Evolutionary conservation across 2,797 vertebrate species (phyloP), one percentile per base, ranked within the genome.

Genomic region (Tachyglossus aculeatus): DNA sequence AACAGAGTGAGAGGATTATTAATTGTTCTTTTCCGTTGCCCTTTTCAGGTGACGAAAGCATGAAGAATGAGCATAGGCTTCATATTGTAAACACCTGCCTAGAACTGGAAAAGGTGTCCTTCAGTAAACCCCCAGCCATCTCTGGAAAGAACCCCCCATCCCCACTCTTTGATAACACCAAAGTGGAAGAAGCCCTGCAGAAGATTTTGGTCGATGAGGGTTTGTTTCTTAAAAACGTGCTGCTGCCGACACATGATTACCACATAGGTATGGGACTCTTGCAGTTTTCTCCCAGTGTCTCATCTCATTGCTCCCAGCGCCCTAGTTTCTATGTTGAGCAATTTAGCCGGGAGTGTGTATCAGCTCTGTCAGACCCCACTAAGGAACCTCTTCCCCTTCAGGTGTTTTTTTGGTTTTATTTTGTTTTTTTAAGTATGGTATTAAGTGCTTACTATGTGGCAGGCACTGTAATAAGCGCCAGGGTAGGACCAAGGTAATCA

Each of bases 31-130:
- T 71, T 63, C 38, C 0, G 45, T 25, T 5, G 47, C 27, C 66
- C 78, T 40, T 73, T 78, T 51, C 75, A 97, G 96, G 3, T 29
- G 69, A 78, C 5, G 36, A 58, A 16, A 40, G 29, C 14, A 73
- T 70, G 14, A 75, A 21, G 41, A 88, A 89, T 9, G 55, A 88
- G 72, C 39, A 8, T 15, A 94, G 90, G 90, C 87, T 98, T 71
- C 84, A 9, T 34, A 70, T 6, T 1, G 81, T 98, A 75, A 86
- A 92, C 56, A 8, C 91, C 31, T 98, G 96, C 78, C 83, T 97
- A 64, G 89, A 91, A 36, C 85, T 99, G 7, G 96, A 98, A 38
- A 74, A 78, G 5, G 88, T 89, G 56, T 71, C 82, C 7, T 89
- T 91, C 61, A 76, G 6, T 5, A 55, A 64, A 57, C 68, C 32